Evolutionary conservation across 2,113 vertebrate genomes (phyloP).

Genomic region (Caretta caretta): DNA sequence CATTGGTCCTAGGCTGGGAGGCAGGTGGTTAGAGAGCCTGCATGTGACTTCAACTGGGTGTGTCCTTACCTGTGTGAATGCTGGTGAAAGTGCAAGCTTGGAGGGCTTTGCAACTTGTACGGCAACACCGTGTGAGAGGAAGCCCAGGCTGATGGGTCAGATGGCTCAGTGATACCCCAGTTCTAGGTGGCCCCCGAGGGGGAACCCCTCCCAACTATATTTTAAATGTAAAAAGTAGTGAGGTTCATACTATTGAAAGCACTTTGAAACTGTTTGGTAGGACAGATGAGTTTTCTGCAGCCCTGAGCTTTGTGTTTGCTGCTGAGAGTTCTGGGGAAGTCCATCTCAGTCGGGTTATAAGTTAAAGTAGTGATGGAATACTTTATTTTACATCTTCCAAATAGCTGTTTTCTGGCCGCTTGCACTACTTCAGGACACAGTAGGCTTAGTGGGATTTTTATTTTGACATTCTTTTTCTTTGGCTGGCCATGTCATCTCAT

Average conservation of each 20-base stretch:
- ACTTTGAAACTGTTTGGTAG: not conserved
- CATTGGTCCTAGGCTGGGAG: no score
- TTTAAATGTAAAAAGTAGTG: not conserved
- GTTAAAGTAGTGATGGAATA: not conserved
- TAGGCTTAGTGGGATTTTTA: not conserved
- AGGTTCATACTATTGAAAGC: not conserved
- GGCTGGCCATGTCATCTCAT: not conserved
- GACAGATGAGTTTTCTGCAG: not conserved
- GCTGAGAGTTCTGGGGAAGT: not conserved
- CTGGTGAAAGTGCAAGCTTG: no score
- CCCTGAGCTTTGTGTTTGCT: not conserved
- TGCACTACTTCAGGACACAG: not conserved
- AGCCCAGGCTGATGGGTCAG: no score
- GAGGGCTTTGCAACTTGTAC: no score
- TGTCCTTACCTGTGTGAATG: no score
- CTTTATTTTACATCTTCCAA: not conserved
- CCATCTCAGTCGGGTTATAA: not conserved
- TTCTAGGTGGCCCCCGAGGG: no score
- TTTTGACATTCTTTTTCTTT: not conserved
- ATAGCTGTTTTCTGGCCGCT: not conserved
- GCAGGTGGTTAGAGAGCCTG: no score
- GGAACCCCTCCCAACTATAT: not conserved
- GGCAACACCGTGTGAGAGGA: no score
- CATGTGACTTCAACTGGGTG: no score
- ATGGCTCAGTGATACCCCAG: no score